These are phyloP conservation scores for Saccopteryx bilineata DNA, from an alignment of 2,113 vertebrate species.

Conservation along the genomic window DNA sequence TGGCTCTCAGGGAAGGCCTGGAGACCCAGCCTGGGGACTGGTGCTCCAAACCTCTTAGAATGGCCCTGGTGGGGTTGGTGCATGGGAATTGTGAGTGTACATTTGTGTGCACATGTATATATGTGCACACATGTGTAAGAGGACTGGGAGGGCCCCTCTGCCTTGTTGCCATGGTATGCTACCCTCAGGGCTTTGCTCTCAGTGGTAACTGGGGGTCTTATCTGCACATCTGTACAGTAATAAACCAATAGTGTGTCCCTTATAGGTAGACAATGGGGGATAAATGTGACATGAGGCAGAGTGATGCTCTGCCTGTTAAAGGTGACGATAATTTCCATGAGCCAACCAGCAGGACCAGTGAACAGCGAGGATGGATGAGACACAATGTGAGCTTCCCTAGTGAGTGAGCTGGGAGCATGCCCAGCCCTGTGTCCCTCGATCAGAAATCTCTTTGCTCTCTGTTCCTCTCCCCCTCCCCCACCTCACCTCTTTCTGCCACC, in stretches of 20 bases:
- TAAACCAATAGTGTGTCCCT: background rate
- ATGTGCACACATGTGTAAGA: background rate
- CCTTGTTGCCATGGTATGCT: background rate
- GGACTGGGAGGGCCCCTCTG: background rate
- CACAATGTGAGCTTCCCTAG: background rate
- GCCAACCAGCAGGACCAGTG: background rate
- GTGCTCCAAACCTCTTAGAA: background rate
- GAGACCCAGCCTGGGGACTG: background rate
- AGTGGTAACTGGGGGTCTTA: background rate
- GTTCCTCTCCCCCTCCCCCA: rapidly evolving
- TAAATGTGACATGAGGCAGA: background rate
- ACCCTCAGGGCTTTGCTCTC: background rate
- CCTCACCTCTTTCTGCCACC: too few species aligned
- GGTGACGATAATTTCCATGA: background rate
- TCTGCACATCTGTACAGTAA: background rate
- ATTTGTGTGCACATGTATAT: background rate
- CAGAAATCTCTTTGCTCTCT: background rate
- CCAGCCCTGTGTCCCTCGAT: rapidly evolving
- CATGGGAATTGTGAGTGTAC: background rate
- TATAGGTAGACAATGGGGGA: background rate
- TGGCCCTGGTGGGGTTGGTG: background rate
- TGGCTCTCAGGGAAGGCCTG: background rate
- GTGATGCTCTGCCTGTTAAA: background rate
- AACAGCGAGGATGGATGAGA: background rate
- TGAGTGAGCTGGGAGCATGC: background rate